These are phyloP conservation scores for Perdix hodgsoniae DNA, from an alignment of 2,797 vertebrate species.

Conservation along the genomic window DNA sequence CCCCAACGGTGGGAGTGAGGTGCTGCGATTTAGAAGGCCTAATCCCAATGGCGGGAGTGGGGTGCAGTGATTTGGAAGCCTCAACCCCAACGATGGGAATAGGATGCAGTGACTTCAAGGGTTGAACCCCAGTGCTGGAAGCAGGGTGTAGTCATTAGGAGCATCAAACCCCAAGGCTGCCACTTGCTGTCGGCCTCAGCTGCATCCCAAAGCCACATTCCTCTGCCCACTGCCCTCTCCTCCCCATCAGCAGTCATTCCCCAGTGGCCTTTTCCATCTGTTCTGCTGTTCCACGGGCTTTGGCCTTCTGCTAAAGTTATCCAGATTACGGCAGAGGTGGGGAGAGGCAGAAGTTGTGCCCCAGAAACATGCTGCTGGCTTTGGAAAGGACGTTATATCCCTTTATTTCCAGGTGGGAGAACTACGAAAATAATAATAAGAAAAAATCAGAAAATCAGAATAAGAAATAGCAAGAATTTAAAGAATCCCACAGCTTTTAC, in stretches of 20 bases:
- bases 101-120: too few species aligned
- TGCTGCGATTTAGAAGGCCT: too few species aligned
- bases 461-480: too few species aligned
- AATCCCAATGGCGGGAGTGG: too few species aligned
- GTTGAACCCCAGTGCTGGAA: too few species aligned
- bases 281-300: fast-evolving
- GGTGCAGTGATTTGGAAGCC: too few species aligned
- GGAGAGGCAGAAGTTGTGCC: neutral
- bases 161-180: too few species aligned
- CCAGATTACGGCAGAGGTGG: fast-evolving
- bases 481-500: too few species aligned
- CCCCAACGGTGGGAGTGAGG: too few species aligned
- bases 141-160: fast-evolving
- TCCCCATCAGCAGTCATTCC: neutral
- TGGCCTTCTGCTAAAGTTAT: neutral
- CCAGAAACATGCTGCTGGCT: fast-evolving
- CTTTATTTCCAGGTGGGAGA: neutral
- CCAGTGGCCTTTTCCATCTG: neutral
- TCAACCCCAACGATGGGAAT: too few species aligned
- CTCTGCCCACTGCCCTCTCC: neutral
- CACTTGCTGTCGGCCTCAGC: neutral
- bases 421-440: neutral
- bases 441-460: neutral
- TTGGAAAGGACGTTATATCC: neutral
- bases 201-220: fast-evolving